Evolutionary conservation across 2,888 invertebrate species (phyloP).

Genomic region (Automeris io): DNA sequence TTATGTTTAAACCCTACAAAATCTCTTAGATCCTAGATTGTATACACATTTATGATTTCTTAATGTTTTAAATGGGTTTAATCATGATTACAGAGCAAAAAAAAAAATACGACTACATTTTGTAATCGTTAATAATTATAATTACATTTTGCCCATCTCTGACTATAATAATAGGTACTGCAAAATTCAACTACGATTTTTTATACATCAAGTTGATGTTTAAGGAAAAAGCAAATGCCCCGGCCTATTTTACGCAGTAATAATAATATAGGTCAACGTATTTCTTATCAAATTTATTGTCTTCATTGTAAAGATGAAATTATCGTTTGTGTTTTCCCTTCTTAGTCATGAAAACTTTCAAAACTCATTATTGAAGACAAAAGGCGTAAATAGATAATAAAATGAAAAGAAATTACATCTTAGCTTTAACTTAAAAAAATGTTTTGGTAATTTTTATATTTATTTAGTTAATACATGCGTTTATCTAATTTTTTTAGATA

Average conservation of each 20-base stretch:
- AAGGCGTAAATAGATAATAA: too few species aligned
- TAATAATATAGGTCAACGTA: slow-evolving; percentile 7
- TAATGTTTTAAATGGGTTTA: too few species aligned
- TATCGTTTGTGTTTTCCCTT: background rate
- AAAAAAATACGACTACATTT: too few species aligned
- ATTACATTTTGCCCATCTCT: too few species aligned
- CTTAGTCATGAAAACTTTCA: slow-evolving; percentile 1
- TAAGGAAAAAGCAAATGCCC: slow-evolving; percentile 8
- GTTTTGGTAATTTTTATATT: background rate
- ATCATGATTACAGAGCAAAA: too few species aligned
- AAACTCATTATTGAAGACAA: background rate
- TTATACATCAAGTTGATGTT: slow-evolving; percentile 4
- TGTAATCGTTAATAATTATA: too few species aligned
- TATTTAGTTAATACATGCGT: too few species aligned
- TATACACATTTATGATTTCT: too few species aligned
- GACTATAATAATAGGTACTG: too few species aligned
- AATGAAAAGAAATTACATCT: background rate
- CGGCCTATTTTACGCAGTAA: slow-evolving; percentile 2
- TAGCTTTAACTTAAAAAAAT: background rate
- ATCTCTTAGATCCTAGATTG: too few species aligned
- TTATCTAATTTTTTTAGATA: too few species aligned
- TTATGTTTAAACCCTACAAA: too few species aligned
- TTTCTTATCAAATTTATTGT: slow-evolving; percentile 6
- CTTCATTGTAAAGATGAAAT: slow-evolving; percentile 2
- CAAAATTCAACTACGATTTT: slow-evolving; percentile 5